Percentiles rank a stretch among this genome's conserved stretches.
phyloP scores from a whole-genome alignment of 2,888 invertebrate species.

The Erynnis tages region DNA sequence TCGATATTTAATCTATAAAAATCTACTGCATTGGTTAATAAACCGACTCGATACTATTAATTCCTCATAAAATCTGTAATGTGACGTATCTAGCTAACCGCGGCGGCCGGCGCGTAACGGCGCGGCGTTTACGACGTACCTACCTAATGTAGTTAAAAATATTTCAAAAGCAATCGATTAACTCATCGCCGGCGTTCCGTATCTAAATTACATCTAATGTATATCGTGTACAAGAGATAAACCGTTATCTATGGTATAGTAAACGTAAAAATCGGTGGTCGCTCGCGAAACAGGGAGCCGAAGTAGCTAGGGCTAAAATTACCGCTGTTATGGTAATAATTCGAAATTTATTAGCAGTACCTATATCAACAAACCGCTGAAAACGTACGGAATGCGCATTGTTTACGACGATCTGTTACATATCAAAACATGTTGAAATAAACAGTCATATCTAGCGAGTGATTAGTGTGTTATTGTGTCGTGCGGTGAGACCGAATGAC shows the following conservation, averaged over 20 bases:
- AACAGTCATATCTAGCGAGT: conserved; percentile 30
- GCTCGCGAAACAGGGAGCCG: not conserved
- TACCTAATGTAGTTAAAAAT: conserved; percentile 18
- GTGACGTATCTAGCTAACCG: conserved; percentile 8
- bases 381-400: conserved; percentile 44
- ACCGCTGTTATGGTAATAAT: conserved; percentile 39
- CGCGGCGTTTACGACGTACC: conserved; percentile 3
- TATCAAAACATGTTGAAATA: conserved; percentile 33
- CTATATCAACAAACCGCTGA: conserved; percentile 50
- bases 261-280: conserved; percentile 1
- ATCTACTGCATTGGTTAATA: not conserved
- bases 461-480: conserved; percentile 28
- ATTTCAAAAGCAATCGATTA: conserved; percentile 14
- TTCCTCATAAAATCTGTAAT: not conserved
- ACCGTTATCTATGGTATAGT: not conserved
- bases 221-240: not conserved
- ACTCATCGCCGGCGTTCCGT: not conserved
- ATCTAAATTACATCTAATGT: not conserved
- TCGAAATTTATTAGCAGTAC: conserved; percentile 47
- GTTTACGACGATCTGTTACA: conserved; percentile 37
- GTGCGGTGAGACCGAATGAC: conserved; percentile 26
- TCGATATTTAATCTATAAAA: too few species aligned
- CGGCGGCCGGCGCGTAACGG: not conserved
- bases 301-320: conserved; percentile 11
- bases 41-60: not conserved